Conservation (phyloP, 64 coral and sea anemone genomes). For the Porites lutea region DNA sequence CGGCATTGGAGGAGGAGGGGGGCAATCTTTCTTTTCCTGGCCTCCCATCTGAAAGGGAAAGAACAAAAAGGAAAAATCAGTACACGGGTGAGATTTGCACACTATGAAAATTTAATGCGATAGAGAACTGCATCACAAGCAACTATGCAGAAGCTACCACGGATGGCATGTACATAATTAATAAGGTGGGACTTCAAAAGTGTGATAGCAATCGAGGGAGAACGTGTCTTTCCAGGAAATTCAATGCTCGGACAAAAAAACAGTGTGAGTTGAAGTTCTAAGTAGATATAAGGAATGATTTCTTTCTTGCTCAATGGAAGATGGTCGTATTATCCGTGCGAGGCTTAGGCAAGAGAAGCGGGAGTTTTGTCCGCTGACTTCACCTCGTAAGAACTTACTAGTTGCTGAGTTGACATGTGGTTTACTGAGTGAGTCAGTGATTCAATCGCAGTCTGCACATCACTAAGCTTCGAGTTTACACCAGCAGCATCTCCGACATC, state of each 20-base stretch:
- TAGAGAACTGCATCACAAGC: not conserved
- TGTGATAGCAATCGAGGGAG: too few species aligned
- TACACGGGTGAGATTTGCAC: not conserved
- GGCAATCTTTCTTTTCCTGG: slow-evolving; percentile 72
- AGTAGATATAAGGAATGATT: too few species aligned
- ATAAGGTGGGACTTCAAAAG: too few species aligned
- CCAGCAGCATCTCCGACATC: slow-evolving; percentile 54
- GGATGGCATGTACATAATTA: too few species aligned
- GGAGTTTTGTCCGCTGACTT: too few species aligned
- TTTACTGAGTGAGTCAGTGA: slow-evolving; percentile 85
- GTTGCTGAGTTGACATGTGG: slow-evolving; percentile 75
- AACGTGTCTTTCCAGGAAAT: too few species aligned
- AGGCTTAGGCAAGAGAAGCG: too few species aligned
- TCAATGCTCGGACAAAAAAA: too few species aligned
- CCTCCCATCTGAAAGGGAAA: slow-evolving; percentile 62
- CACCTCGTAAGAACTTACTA: slow-evolving; percentile 36
- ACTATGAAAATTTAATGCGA: too few species aligned
- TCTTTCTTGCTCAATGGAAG: too few species aligned
- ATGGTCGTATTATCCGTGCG: too few species aligned
- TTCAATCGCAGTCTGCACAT: slow-evolving; percentile 80
- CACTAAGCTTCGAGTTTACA: slow-evolving; percentile 38
- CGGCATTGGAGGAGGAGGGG: slow-evolving; percentile 82
- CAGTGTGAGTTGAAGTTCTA: too few species aligned
- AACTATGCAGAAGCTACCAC: not conserved
- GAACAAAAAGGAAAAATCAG: not conserved